These are phyloP conservation scores for Drosophila grimshawi DNA, from an alignment of 1,140 invertebrate genomes.

Conservation along the genomic window DNA sequence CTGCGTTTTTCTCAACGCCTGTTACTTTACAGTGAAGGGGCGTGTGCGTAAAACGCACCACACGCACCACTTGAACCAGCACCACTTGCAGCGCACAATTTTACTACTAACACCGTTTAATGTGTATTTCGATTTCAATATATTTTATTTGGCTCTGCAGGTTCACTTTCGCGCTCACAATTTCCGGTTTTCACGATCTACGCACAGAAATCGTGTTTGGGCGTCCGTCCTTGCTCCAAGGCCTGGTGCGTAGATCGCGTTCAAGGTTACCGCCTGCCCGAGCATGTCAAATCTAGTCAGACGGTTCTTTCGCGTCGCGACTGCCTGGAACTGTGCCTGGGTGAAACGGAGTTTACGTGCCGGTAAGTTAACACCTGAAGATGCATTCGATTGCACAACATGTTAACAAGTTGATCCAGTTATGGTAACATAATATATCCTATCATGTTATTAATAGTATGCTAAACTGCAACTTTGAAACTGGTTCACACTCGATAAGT, in stretches of 20 bases:
- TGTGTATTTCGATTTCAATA: slow-evolving; percentile 19
- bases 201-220: slow-evolving; percentile 96
- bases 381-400: slow-evolving; percentile 30
- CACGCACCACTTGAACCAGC: slow-evolving; percentile 50
- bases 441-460: slow-evolving; percentile 2
- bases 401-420: slow-evolving; percentile 48
- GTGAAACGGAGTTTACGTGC: slow-evolving; percentile 95
- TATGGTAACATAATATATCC: slow-evolving; percentile 23
- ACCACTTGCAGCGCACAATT: slow-evolving; percentile 51
- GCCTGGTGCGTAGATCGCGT: slow-evolving; percentile 97
- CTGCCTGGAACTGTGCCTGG: slow-evolving; percentile 94
- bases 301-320: slow-evolving; percentile 91
- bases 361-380: slow-evolving; percentile 87
- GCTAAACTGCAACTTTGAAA: slow-evolving; percentile 16
- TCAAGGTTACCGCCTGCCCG: slow-evolving; percentile 91
- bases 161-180: slow-evolving; percentile 94
- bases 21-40: slow-evolving; percentile 83
- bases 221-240: slow-evolving; percentile 93
- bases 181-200: slow-evolving; percentile 98
- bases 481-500: slow-evolving; percentile 22
- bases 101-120: slow-evolving; percentile 55
- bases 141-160: slow-evolving; percentile 86
- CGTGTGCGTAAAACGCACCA: slow-evolving; percentile 78
- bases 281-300: slow-evolving; percentile 90
- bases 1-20: slow-evolving; percentile 81